A percentile compares a stretch with the other conserved stretches of the same genome.
Conservation (phyloP, 2,888 invertebrate genomes). For the Autographa gamma region DNA sequence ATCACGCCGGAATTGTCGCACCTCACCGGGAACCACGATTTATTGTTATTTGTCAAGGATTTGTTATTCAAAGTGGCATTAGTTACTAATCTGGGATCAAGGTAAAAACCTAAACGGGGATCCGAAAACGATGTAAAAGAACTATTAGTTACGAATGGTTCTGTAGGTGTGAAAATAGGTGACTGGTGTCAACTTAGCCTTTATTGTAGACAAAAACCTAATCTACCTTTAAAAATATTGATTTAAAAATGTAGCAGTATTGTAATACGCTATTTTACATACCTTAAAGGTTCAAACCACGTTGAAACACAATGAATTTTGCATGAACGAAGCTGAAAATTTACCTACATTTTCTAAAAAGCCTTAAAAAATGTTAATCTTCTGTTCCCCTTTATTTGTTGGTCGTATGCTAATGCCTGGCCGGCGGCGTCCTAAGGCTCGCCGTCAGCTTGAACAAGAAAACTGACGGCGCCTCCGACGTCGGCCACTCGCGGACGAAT, state of each 20-base stretch:
- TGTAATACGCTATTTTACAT: background rate
- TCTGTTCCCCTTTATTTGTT: slow-evolving; percentile 18
- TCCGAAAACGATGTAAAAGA: background rate
- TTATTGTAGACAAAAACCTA: no score
- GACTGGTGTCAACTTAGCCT: no score
- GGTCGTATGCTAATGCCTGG: slow-evolving; percentile 45
- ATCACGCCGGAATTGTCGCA: slow-evolving; percentile 26
- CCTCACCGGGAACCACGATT: slow-evolving; percentile 37
- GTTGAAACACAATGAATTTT: background rate
- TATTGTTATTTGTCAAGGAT: slow-evolving; percentile 50
- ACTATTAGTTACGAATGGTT: background rate
- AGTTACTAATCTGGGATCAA: slow-evolving; percentile 27
- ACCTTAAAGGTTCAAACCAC: no score
- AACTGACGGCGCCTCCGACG: no score
- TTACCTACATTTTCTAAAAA: background rate
- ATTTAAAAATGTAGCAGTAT: background rate
- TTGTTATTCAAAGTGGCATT: slow-evolving; percentile 60
- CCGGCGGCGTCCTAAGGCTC: slow-evolving; percentile 29
- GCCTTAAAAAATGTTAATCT: slow-evolving; percentile 15
- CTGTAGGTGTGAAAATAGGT: no score
- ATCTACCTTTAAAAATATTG: background rate
- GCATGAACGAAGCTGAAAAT: background rate
- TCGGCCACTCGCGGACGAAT: slow-evolving; percentile 52
- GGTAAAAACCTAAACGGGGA: slow-evolving; percentile 41
- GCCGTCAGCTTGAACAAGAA: slow-evolving; percentile 58